phyloP scores from a whole-genome alignment of 2,888 invertebrate species.

The Odontocolon sp. region DNA sequence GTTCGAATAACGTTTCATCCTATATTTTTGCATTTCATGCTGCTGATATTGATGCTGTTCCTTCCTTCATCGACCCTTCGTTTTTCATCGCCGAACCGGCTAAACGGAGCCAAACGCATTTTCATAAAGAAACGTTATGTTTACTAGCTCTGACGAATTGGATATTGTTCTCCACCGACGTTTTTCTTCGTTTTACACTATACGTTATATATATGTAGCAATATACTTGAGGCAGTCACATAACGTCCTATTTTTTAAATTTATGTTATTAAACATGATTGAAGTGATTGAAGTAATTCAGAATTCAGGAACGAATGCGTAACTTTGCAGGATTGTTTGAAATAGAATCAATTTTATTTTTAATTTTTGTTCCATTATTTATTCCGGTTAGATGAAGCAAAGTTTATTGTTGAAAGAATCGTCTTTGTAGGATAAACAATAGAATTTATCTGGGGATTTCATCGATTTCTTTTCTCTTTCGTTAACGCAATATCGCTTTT shows the following conservation, averaged over 20 bases:
- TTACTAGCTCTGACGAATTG: background rate
- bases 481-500: background rate
- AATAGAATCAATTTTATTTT: too few relatives aligned
- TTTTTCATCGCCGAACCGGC: conserved; percentile 8
- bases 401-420: background rate
- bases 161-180: background rate
- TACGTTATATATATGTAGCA: background rate
- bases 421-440: too few relatives aligned
- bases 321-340: too few relatives aligned
- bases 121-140: conserved; percentile 11
- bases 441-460: background rate
- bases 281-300: too few relatives aligned
- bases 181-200: background rate
- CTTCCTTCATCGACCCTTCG: background rate
- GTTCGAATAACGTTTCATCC: conserved; percentile 20
- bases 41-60: background rate
- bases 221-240: background rate
- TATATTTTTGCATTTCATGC: background rate
- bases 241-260: background rate
- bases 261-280: background rate
- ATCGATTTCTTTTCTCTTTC: background rate
- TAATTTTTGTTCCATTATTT: too few relatives aligned
- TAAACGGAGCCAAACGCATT: conserved; percentile 31
- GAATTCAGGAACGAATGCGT: too few relatives aligned
- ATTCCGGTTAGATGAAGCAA: background rate